phyloP scores from a whole-genome alignment of 2,888 invertebrate species.

The Hermodice carunculata region DNA sequence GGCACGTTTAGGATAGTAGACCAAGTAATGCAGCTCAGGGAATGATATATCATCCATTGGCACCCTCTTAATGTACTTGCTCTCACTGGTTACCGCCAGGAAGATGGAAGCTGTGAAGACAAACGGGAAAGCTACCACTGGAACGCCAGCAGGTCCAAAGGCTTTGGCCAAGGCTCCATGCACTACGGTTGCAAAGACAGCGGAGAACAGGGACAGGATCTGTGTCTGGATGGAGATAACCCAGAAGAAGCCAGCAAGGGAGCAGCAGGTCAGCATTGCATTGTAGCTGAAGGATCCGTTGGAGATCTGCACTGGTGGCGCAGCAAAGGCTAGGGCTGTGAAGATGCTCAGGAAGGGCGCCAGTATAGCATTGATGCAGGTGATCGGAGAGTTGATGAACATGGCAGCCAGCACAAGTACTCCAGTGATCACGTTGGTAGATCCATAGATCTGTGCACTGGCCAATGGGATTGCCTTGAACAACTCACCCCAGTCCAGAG shows the following conservation, averaged over 20 bases:
- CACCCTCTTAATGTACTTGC: not conserved
- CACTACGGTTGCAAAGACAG: no score
- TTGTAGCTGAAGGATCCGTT: slow-evolving; percentile 20
- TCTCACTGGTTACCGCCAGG: not conserved
- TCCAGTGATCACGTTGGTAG: slow-evolving; percentile 9
- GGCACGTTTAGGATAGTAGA: no score
- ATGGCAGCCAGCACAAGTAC: slow-evolving; percentile 19
- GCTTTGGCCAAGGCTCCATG: no score
- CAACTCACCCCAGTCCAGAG: slow-evolving; percentile 18
- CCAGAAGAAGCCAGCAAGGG: slow-evolving; percentile 22
- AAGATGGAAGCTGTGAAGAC: slow-evolving; percentile 18
- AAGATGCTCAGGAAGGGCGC: slow-evolving; percentile 14
- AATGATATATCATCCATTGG: slow-evolving; percentile 11
- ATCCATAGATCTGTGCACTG: slow-evolving; percentile 30
- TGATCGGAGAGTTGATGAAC: slow-evolving; percentile 22
- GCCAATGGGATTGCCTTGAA: no score
- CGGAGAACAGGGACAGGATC: slow-evolving; percentile 13
- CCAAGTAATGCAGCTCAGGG: no score
- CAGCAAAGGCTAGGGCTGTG: slow-evolving; percentile 20
- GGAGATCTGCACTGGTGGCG: slow-evolving; percentile 19
- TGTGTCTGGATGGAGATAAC: slow-evolving; percentile 8
- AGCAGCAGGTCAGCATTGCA: slow-evolving; percentile 23
- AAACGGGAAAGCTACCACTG: slow-evolving; percentile 23
- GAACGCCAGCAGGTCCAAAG: no score
- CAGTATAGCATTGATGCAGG: slow-evolving; percentile 16